phyloP scores from a whole-genome alignment of 2,113 vertebrate species.

The Mohoua ochrocephala region DNA sequence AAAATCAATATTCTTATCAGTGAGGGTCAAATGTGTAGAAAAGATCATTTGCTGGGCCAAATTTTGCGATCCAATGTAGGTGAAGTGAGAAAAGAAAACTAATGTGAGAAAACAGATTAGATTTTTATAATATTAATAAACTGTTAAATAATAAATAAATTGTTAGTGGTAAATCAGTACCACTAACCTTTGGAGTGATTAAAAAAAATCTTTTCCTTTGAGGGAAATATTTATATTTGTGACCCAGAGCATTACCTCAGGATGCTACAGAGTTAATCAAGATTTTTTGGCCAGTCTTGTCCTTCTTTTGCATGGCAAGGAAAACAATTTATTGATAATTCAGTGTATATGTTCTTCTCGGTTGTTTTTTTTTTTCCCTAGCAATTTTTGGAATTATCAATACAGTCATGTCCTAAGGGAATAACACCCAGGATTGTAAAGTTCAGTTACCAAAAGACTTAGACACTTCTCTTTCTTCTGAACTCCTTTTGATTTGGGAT shows the following conservation, averaged over 20 bases:
- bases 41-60: background rate
- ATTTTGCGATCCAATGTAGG: background rate
- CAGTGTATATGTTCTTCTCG: background rate
- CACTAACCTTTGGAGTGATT: background rate
- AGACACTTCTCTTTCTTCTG: background rate
- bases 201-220: background rate
- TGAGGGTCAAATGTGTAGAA: background rate
- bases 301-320: background rate
- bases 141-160: background rate
- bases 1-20: background rate
- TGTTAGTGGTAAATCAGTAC: background rate
- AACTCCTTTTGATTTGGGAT: background rate
- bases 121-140: background rate
- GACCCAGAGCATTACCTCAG: background rate
- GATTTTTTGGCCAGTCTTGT: background rate
- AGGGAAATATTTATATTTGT: background rate
- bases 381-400: background rate
- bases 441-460: background rate
- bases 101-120: background rate
- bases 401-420: background rate
- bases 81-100: background rate
- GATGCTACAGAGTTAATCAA: background rate
- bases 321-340: background rate
- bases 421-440: background rate
- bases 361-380: background rate